Base-by-base conservation (phyloP, 2,797 vertebrate genomes). In the Channa striata region DNA sequence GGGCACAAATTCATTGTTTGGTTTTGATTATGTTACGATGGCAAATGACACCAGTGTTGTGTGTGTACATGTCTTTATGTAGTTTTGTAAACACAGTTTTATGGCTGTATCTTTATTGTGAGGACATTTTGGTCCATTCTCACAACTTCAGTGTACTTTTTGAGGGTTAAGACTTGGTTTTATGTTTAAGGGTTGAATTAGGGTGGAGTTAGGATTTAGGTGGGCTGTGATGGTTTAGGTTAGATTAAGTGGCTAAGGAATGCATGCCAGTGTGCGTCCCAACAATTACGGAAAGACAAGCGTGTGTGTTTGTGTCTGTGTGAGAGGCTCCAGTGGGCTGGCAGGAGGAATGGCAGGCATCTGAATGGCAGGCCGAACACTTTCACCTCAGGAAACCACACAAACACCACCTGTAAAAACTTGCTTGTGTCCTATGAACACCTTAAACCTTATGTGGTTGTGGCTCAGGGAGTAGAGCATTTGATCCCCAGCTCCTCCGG, bases 341-440 rank as follows among this genome's bases (percentile, higher is more conserved):
- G 72, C 61, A 57, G 59, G 3, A 85, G 77, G 90, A 89, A 93
- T 87, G 89, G 51, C 70, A 80, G 77, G 77, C 74, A 92, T 91
- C 73, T 51, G 56, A 81, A 61, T 81, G 57, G 59, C 6, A 6
- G 74, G 72, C 37, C 86, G 85, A 80, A 88, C 90, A 92, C 92
- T 93, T 93, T 93, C 90, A 78, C 93, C 79, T 86, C 63, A 64
- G 60, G 73, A 80, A 80, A 81, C 72, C 77, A 72, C 65, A 50
- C 57, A 39, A 60, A 43, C 52, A 51, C 51, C 13, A 53, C 52
- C 65, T 47, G 64, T 58, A 67, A 63, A 39, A 11, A 49, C 33
- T 5, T 59, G 12, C 21, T 19, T 37, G 23, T 37, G 40, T 69
- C 58, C 61, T 59, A 30, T 5, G 7, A 64, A 33, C 37, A 36